phyloP scores from a whole-genome alignment of 2,113 vertebrate genomes.

The Ceyx margarethae region DNA sequence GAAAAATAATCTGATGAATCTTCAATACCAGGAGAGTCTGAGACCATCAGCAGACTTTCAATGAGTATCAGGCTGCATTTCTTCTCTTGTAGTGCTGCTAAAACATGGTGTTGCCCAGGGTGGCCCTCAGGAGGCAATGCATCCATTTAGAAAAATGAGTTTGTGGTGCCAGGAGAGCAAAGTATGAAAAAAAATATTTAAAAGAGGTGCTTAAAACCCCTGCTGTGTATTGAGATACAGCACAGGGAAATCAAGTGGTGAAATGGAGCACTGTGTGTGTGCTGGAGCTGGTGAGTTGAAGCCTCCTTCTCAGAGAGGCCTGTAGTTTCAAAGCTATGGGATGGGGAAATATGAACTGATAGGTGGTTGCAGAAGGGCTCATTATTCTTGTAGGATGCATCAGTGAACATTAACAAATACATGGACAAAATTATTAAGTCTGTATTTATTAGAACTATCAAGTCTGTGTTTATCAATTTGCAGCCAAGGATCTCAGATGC shows the following conservation, averaged over 20 bases:
- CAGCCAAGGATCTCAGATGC: not conserved
- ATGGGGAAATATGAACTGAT: not conserved
- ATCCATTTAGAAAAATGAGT: not conserved
- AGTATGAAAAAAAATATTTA: not conserved
- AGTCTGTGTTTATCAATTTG: not conserved
- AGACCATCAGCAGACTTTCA: not conserved
- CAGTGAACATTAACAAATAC: not conserved
- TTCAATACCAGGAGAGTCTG: not conserved
- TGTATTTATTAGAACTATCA: not conserved
- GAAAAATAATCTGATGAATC: conserved; percentile 13
- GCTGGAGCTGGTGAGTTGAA: not conserved
- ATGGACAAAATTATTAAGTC: not conserved
- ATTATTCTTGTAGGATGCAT: not conserved
- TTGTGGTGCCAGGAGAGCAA: not conserved
- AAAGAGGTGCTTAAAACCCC: not conserved
- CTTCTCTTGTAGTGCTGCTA: not conserved
- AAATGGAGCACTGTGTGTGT: not conserved
- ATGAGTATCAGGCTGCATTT: not conserved
- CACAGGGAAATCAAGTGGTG: not conserved
- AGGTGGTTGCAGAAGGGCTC: not conserved
- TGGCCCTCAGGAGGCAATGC: not conserved
- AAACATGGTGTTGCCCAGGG: not conserved
- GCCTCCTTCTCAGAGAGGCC: not conserved
- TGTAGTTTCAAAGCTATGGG: not conserved
- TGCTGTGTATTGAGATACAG: not conserved